These are phyloP conservation scores for Sternarchorhynchus goeldii DNA, from an alignment of 2,797 vertebrate genomes.

Conservation along the genomic window DNA sequence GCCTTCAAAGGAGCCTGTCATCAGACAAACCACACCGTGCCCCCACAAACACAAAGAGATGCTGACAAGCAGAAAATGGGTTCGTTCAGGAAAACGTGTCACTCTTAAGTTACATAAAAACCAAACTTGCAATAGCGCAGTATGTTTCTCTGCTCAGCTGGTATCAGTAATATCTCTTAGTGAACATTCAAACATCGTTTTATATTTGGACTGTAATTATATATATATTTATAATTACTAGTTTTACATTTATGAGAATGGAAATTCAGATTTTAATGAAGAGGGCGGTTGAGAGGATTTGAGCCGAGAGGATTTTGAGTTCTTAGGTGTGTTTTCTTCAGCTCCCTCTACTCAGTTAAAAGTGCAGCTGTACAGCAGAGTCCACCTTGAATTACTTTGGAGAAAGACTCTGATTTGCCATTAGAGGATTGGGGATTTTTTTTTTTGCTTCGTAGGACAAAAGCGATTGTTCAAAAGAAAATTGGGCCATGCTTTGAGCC, in stretches of 20 bases:
- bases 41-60: conserved; percentile 36
- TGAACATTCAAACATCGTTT: neutral
- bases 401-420: neutral
- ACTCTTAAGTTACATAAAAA: neutral
- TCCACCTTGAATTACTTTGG: conserved; percentile 40
- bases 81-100: neutral
- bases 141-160: neutral
- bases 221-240: neutral
- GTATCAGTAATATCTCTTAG: neutral
- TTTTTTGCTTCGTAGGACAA: conserved; percentile 35
- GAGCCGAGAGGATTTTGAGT: neutral
- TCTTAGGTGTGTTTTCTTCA: neutral
- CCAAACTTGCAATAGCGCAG: neutral
- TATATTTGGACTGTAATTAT: neutral
- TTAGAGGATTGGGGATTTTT: conserved; percentile 24
- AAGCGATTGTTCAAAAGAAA: conserved; percentile 33
- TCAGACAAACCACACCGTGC: conserved; percentile 24
- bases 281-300: neutral
- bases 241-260: conserved; percentile 11
- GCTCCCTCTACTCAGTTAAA: neutral
- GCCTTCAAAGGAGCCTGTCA: conserved; percentile 48
- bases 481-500: conserved; percentile 21
- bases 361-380: conserved; percentile 36
- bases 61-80: conserved; percentile 27
- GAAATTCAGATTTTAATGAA: neutral